phyloP scores from a whole-genome alignment of 2,797 vertebrate genomes.

The Poeciliopsis paucimaculata region DNA sequence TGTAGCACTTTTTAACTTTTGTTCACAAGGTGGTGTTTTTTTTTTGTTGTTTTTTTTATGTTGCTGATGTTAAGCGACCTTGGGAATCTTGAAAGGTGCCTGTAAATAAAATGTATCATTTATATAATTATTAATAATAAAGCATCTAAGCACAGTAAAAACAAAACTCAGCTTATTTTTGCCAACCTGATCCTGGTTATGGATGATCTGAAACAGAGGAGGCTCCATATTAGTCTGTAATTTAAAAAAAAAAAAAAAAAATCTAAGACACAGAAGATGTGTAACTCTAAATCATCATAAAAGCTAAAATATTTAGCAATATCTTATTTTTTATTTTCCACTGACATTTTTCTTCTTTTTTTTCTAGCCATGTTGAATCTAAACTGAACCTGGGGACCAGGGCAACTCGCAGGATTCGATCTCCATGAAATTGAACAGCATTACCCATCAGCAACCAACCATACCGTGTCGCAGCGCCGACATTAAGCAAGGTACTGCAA shows the following conservation, averaged over 20 bases:
- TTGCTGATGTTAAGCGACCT: neutral
- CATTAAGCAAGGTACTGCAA: neutral
- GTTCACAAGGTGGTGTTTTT: neutral
- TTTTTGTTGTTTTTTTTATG: neutral
- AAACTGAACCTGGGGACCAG: neutral
- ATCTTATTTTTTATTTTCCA: neutral
- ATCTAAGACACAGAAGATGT: too few relatives aligned
- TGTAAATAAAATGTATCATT: neutral
- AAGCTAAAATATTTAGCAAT: neutral
- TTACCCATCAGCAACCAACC: constrained; percentile 21
- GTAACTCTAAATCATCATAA: neutral
- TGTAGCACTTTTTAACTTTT: neutral
- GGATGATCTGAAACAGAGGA: neutral
- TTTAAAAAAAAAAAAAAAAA: neutral
- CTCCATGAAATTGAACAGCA: constrained; percentile 20
- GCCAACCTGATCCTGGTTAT: neutral
- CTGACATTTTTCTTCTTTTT: neutral
- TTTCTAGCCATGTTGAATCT: neutral
- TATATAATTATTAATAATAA: neutral
- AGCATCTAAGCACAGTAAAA: neutral
- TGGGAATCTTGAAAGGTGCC: neutral
- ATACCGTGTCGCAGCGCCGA: neutral
- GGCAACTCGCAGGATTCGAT: neutral
- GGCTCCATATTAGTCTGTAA: neutral
- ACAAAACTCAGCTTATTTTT: neutral